These are phyloP conservation scores for Tauraco hartlaubi DNA, from an alignment of 2,797 vertebrate genomes.

Conservation along the genomic window DNA sequence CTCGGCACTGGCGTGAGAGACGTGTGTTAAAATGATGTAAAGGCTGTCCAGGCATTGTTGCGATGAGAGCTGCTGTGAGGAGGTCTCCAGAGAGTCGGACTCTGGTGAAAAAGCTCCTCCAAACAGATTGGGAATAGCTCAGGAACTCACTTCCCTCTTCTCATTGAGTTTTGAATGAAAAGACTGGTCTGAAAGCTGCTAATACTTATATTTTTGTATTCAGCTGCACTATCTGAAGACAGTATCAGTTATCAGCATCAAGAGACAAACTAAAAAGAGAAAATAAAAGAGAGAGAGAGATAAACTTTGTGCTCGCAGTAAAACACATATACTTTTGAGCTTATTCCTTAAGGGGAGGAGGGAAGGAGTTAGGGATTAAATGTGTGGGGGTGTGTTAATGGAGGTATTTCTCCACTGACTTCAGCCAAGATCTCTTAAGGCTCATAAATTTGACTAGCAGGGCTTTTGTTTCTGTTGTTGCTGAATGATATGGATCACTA, in stretches of 20 bases:
- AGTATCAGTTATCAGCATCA: neutral
- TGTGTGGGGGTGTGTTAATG: neutral
- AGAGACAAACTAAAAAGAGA: neutral
- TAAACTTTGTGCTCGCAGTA: neutral
- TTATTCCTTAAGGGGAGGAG: neutral
- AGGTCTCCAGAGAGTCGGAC: neutral
- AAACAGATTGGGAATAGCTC: neutral
- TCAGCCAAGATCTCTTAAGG: constrained; percentile 12
- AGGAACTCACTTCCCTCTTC: neutral
- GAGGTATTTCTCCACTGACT: neutral
- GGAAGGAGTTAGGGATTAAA: neutral
- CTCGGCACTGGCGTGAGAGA: constrained; percentile 43
- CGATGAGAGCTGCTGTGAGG: neutral
- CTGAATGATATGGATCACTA: neutral
- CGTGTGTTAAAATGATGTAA: constrained; percentile 41
- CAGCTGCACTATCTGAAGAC: neutral
- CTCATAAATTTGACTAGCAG: constrained; percentile 24
- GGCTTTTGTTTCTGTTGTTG: neutral
- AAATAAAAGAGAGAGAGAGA: neutral
- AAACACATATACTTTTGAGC: neutral
- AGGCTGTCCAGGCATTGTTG: constrained; percentile 33
- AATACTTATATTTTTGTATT: neutral
- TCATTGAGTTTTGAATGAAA: neutral
- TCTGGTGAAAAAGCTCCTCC: neutral
- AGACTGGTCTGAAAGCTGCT: neutral